These are phyloP conservation scores for Whitmania pigra DNA, from an alignment of 1,140 invertebrate genomes.

Conservation along the genomic window DNA sequence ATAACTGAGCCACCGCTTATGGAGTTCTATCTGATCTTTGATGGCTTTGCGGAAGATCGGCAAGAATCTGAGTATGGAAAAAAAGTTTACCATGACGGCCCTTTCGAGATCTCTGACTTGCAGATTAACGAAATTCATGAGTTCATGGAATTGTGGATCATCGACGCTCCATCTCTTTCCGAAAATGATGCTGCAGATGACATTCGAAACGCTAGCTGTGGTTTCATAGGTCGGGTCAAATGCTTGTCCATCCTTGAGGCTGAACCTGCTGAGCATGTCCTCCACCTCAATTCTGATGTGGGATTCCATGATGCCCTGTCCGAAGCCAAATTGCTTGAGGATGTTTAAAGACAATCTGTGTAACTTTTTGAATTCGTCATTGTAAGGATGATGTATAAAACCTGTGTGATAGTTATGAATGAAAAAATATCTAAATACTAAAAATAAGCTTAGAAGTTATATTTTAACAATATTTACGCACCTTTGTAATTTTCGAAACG, in stretches of 20 bases:
- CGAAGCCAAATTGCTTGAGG: constrained; percentile 11
- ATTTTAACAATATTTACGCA: neutral
- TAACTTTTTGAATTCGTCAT: neutral
- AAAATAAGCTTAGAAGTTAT: no score
- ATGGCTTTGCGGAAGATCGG: neutral
- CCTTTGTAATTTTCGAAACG: neutral
- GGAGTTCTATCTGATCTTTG: neutral
- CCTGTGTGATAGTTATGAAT: neutral
- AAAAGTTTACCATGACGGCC: neutral
- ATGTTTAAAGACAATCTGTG: neutral
- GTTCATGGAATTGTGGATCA: no score
- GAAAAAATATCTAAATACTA: no score
- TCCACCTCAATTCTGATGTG: neutral
- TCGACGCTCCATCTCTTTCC: neutral
- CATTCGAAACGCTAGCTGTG: neutral
- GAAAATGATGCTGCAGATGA: neutral
- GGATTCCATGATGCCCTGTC: neutral
- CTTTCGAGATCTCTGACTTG: neutral
- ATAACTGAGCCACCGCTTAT: neutral
- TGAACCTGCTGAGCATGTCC: neutral
- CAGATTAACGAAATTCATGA: neutral
- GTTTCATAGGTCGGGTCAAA: neutral
- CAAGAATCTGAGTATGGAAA: neutral
- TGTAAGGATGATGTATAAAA: neutral
- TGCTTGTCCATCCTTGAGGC: no score